Evolutionary conservation across 2,888 invertebrate genomes (phyloP).

Genomic region (Drosophila anomalata): DNA sequence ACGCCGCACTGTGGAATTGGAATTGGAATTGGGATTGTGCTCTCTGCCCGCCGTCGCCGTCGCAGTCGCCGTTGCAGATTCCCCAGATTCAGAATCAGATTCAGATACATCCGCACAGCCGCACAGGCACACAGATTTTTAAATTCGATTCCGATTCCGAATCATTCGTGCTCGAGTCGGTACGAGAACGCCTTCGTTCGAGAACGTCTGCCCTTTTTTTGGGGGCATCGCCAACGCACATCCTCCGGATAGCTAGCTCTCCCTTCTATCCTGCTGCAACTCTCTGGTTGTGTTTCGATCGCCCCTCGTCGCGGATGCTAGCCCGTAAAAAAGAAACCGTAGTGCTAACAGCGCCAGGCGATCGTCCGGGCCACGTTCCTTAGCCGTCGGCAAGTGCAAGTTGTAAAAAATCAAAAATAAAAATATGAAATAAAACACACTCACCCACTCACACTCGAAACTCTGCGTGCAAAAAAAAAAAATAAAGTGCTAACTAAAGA

Average conservation of each 20-base stretch:
- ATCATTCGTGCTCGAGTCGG: slow-evolving; percentile 17
- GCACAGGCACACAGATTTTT: slow-evolving; percentile 8
- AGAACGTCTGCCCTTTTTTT: slow-evolving; percentile 4
- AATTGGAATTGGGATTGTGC: slow-evolving; percentile 18
- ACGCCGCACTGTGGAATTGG: slow-evolving; percentile 13
- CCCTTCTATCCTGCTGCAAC: neutral
- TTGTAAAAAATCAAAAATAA: neutral
- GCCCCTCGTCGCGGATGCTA: slow-evolving; percentile 14
- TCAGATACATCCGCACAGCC: slow-evolving; percentile 13
- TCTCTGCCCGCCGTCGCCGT: slow-evolving; percentile 39
- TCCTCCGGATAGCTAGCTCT: slow-evolving; percentile 64
- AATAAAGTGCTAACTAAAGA: neutral
- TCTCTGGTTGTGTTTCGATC: neutral
- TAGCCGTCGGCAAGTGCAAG: slow-evolving; percentile 60
- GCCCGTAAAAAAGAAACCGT: neutral
- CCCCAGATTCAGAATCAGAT: slow-evolving; percentile 4
- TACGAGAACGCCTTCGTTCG: neutral
- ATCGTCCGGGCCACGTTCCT: slow-evolving; percentile 19
- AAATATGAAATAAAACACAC: neutral
- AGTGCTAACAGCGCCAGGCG: slow-evolving; percentile 25
- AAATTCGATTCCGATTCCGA: neutral
- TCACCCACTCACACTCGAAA: slow-evolving; percentile 5
- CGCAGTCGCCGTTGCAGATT: slow-evolving; percentile 32
- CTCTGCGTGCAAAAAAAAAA: neutral
- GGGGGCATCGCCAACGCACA: slow-evolving; percentile 43